Evolutionary conservation across 30 jellyfish, hydroid and myxozoan genomes (phyloP).

Genomic region (Chrysaora quinquecirrha): DNA sequence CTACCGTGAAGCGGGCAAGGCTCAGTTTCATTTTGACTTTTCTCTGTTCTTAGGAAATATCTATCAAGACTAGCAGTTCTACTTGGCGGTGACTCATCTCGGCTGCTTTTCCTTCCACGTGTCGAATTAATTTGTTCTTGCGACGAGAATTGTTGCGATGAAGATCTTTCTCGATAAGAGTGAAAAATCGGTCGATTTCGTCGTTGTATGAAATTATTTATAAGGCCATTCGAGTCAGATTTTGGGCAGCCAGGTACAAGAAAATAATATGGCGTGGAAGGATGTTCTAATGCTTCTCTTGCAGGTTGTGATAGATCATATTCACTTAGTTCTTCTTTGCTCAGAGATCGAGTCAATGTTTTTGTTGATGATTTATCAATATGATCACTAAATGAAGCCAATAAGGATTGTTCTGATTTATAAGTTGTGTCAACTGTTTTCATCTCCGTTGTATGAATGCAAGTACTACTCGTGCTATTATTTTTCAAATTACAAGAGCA

Average conservation of each 20-base stretch:
- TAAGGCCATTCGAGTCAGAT: slow-evolving; percentile 14
- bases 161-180: slow-evolving; percentile 1
- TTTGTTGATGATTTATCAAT: slow-evolving; percentile 21
- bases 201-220: background rate
- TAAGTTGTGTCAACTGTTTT: slow-evolving; percentile 56
- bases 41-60: slow-evolving; percentile 26
- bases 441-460: slow-evolving; percentile 68
- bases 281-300: slow-evolving; percentile 39
- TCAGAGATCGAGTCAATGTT: slow-evolving; percentile 6
- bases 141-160: slow-evolving; percentile 18
- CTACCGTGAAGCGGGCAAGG: slow-evolving; percentile 15
- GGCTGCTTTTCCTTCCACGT: slow-evolving; percentile 47
- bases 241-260: slow-evolving; percentile 56
- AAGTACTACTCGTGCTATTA: slow-evolving; percentile 40
- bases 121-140: slow-evolving; percentile 18
- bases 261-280: slow-evolving; percentile 49
- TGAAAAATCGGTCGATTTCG: slow-evolving; percentile 4
- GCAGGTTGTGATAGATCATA: slow-evolving; percentile 40
- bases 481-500: slow-evolving; percentile 52
- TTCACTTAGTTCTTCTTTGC: slow-evolving; percentile 30
- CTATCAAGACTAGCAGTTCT: slow-evolving; percentile 76
- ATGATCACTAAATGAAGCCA: slow-evolving; percentile 56
- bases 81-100: slow-evolving; percentile 47
- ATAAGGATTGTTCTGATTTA: slow-evolving; percentile 27
- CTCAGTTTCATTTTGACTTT: background rate